These are phyloP conservation scores for Lonchura striata DNA, from an alignment of 2,113 vertebrate species.

Conservation along the genomic window DNA sequence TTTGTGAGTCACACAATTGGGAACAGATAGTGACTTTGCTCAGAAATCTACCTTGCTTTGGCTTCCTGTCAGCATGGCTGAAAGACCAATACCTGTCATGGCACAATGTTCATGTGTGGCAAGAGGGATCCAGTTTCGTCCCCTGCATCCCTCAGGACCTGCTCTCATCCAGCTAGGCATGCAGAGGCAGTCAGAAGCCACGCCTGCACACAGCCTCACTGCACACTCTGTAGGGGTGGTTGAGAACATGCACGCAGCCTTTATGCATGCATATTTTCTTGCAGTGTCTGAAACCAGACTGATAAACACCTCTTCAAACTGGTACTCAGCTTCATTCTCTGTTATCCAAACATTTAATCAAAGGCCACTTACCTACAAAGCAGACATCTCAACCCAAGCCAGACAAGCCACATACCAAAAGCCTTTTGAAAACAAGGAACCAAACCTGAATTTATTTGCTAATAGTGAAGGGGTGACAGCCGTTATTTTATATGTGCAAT, in stretches of 20 bases:
- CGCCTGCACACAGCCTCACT: background rate
- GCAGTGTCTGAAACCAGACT: background rate
- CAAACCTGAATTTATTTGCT: background rate
- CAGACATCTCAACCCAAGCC: background rate
- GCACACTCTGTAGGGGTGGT: rapidly evolving
- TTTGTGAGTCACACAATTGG: background rate
- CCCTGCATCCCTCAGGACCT: background rate
- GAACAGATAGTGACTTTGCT: background rate
- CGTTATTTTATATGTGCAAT: background rate
- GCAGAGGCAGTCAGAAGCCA: background rate
- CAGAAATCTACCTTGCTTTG: background rate
- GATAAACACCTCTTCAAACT: conserved; percentile 12
- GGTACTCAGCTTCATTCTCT: background rate
- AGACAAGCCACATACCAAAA: background rate
- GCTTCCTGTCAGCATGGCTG: background rate
- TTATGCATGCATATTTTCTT: background rate
- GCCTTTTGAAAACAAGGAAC: background rate
- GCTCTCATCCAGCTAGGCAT: background rate
- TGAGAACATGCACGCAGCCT: background rate
- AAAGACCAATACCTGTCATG: background rate
- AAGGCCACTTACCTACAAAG: background rate
- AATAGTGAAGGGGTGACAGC: background rate
- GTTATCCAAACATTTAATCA: conserved; percentile 16
- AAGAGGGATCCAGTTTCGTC: background rate
- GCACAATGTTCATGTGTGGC: background rate